Percentiles rank a stretch among this genome's conserved stretches.
Conservation (phyloP, 2,797 vertebrate genomes). For the Myotis findleyi region DNA sequence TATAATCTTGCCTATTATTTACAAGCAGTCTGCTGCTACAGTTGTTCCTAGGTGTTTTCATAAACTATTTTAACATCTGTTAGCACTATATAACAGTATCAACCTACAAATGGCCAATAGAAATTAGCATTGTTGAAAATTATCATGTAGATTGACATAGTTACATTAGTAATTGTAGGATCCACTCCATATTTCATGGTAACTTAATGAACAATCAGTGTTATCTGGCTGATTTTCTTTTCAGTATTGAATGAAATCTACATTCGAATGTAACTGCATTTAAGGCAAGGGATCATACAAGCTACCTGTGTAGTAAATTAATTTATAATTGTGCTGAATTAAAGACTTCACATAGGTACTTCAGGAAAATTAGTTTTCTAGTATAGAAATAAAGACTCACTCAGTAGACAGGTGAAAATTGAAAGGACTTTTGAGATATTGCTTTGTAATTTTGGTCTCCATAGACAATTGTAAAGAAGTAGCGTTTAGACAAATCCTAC, state of each 20-base stretch:
- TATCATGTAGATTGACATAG: conserved; percentile 82
- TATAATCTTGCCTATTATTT: conserved; percentile 87
- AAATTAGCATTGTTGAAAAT: conserved; percentile 82
- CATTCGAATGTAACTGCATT: conserved; percentile 75
- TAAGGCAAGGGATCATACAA: conserved; percentile 76
- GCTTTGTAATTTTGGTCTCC: neutral
- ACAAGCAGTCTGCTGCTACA: conserved; percentile 86
- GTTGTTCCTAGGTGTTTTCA: conserved; percentile 87
- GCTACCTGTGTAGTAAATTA: conserved; percentile 78
- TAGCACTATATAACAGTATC: conserved; percentile 83
- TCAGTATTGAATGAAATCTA: conserved; percentile 36
- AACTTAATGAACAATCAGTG: conserved; percentile 82
- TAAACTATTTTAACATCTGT: conserved; percentile 88
- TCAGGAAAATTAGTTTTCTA: conserved; percentile 59
- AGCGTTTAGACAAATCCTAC: neutral
- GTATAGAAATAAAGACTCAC: conserved; percentile 71
- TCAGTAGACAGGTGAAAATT: conserved; percentile 8
- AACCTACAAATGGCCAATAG: conserved; percentile 84
- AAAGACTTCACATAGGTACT: conserved; percentile 77
- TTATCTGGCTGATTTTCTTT: conserved; percentile 83
- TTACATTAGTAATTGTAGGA: conserved; percentile 83
- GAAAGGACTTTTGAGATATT: conserved; percentile 56
- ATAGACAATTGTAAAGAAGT: neutral
- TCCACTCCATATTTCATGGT: conserved; percentile 74
- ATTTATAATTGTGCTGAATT: conserved; percentile 80